A percentile compares a stretch with the other conserved stretches of the same genome.
Evolutionary conservation across 2,113 vertebrate species (phyloP).

Genomic region (Dasypus novemcinctus): DNA sequence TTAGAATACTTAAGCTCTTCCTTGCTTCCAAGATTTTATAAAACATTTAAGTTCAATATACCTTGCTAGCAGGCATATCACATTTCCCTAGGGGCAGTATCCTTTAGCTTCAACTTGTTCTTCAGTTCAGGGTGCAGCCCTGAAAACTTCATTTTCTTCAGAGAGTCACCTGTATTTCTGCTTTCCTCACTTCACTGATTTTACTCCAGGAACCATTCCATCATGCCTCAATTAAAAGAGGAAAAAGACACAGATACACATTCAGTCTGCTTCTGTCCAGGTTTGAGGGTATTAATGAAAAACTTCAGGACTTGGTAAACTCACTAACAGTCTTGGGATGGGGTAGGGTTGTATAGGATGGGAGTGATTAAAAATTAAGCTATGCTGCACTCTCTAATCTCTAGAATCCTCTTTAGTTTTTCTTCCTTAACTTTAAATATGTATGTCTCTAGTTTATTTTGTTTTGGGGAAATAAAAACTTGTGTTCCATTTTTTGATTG

Average conservation of each 20-base stretch:
- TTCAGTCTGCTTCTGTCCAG: background rate
- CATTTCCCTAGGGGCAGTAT: background rate
- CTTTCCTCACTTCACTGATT: background rate
- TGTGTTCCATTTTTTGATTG: background rate
- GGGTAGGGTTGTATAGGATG: background rate
- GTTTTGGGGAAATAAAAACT: too few species aligned
- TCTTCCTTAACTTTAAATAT: background rate
- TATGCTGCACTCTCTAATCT: background rate
- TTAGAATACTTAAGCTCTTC: background rate
- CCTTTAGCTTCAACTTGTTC: background rate
- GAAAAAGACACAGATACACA: background rate
- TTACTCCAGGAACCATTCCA: background rate
- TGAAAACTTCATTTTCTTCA: background rate
- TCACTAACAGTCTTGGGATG: background rate
- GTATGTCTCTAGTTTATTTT: background rate
- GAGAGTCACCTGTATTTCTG: background rate
- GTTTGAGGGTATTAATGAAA: background rate
- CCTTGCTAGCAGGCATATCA: too few species aligned
- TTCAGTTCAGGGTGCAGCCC: background rate
- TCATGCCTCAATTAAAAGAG: background rate
- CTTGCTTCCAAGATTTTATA: background rate
- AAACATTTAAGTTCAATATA: too few species aligned
- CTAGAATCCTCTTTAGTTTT: background rate
- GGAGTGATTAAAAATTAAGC: background rate
- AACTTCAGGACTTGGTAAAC: background rate